Conservation (phyloP, 2,113 vertebrate genomes). For the Argyrosomus japonicus region DNA sequence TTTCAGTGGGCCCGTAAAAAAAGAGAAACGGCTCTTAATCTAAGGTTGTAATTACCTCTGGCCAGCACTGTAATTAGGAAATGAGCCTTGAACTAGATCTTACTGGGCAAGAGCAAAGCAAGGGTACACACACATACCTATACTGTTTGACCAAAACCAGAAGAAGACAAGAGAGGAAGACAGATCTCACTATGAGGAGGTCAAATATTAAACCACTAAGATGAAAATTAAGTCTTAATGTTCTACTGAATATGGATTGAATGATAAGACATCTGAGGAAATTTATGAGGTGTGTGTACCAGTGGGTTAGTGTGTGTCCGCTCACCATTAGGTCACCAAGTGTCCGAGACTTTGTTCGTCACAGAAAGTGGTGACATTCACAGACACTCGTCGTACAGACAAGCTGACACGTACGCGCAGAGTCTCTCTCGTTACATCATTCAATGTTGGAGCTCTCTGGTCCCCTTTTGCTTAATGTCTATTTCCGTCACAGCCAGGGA, state of each 20-base stretch:
- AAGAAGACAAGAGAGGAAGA: constrained; percentile 17
- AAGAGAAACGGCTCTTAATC: constrained; percentile 81
- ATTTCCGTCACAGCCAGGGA: constrained; percentile 50
- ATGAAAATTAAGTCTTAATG: constrained; percentile 42
- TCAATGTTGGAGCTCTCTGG: background rate
- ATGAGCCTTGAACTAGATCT: constrained; percentile 78
- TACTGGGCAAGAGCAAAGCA: constrained; percentile 57
- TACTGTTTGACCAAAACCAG: constrained; percentile 53
- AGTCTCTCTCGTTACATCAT: background rate
- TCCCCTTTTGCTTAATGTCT: constrained; percentile 45
- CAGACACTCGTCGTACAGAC: constrained; percentile 5
- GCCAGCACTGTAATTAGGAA: constrained; percentile 83
- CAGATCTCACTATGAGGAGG: constrained; percentile 21
- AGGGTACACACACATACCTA: constrained; percentile 2
- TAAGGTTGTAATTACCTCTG: constrained; percentile 85
- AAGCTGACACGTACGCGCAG: background rate
- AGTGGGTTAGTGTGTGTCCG: constrained; percentile 7
- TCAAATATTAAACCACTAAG: constrained; percentile 63
- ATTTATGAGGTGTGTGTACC: background rate
- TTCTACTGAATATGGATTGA: constrained; percentile 35
- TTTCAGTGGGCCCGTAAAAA: constrained; percentile 78
- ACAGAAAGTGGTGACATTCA: constrained; percentile 25
- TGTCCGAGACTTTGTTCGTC: constrained; percentile 11
- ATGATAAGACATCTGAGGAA: constrained; percentile 15
- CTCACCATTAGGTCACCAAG: background rate